Base-by-base conservation (phyloP, 2,113 vertebrate genomes). In the Cyprinodon tularosa region DNA sequence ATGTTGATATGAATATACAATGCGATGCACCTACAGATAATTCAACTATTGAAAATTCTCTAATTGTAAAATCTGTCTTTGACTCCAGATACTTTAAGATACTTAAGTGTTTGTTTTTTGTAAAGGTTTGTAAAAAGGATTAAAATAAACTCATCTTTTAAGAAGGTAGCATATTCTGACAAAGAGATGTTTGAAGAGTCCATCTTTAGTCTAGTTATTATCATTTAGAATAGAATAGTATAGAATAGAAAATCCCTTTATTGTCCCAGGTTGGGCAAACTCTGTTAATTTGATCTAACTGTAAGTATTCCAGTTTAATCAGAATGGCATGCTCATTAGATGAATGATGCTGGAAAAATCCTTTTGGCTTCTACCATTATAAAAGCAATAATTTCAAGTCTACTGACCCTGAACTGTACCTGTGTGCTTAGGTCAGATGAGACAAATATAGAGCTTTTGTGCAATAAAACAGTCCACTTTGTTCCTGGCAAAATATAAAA, bases 1-100 rank as follows among this genome's bases (percentile, higher is more conserved):
- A 45, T 74, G 42, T 76, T 50, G n/a, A 80, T 62, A 76, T 68
- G 62, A 62, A 9, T 70, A n/a, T 62, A 72, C 1, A 53, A 53
- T 53, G 4, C 4, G 8, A 10, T 72, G 39, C 38, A 78, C 45
- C 61, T 17, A 59, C 57, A 68, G 20, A 57, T 45, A 75, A 48
- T 69, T 5, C 9, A 68, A 22, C 10, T 64, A 10, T 48, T 62
- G 14, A 40, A 8, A 62, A 61, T 60, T 37, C 29, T 48, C 29
- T 48, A 71, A 48, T 11, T 47, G 40, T 44, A 80, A 68, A 72
- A 4, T 42, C n/a, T 40, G 40, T 44, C 10, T 68, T 13, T 36
- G 14, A 53, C 17, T 61, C 76, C 57, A 74, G 66, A 66, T 69
- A 60, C 48, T 72, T 8, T 10, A 11, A 7, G 9, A 11, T 45